phyloP scores from a whole-genome alignment of 1,140 invertebrate genomes.

The Drosophila jambulina region DNA sequence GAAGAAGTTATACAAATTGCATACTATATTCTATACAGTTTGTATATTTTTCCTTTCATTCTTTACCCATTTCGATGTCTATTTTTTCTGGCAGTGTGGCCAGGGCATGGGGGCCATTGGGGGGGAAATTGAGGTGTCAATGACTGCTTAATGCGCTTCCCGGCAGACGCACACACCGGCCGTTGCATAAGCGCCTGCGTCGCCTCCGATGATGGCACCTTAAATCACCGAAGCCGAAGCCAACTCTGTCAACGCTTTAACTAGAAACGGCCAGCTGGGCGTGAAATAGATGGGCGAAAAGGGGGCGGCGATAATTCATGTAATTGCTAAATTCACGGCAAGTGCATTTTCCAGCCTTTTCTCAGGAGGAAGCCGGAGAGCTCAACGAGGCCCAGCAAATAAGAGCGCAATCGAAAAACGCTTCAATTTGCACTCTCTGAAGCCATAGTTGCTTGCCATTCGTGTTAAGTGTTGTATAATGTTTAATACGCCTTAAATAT shows the following conservation, averaged over 20 bases:
- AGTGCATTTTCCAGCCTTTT: constrained; percentile 30
- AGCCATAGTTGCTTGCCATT: background rate
- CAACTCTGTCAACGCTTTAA: constrained; percentile 43
- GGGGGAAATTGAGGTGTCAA: constrained; percentile 51
- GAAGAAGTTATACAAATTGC: background rate
- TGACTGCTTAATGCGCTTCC: constrained; percentile 59
- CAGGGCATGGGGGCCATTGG: background rate
- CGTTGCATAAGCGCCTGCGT: constrained; percentile 35
- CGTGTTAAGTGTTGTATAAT: background rate
- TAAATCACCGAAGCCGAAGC: constrained; percentile 24
- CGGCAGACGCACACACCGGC: constrained; percentile 20
- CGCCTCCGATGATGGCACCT: constrained; percentile 35
- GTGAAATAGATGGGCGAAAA: constrained; percentile 2
- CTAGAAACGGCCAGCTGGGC: constrained; percentile 19
- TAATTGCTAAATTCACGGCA: constrained; percentile 46
- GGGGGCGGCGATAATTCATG: constrained; percentile 43
- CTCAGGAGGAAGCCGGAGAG: constrained; percentile 9
- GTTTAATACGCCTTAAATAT: constrained; percentile 9
- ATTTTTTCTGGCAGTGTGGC: background rate
- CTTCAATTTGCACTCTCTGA: constrained; percentile 21
- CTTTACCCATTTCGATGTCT: background rate
- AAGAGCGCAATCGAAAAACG: constrained; percentile 25
- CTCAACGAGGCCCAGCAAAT: background rate
- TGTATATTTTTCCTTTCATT: no score
- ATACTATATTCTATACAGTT: no score